A percentile compares a stretch with the other conserved stretches of the same genome.
Evolutionary conservation across 37 sponge, comb jelly and placozoan species (phyloP).

Genomic region (Lycopodina hypogea): DNA sequence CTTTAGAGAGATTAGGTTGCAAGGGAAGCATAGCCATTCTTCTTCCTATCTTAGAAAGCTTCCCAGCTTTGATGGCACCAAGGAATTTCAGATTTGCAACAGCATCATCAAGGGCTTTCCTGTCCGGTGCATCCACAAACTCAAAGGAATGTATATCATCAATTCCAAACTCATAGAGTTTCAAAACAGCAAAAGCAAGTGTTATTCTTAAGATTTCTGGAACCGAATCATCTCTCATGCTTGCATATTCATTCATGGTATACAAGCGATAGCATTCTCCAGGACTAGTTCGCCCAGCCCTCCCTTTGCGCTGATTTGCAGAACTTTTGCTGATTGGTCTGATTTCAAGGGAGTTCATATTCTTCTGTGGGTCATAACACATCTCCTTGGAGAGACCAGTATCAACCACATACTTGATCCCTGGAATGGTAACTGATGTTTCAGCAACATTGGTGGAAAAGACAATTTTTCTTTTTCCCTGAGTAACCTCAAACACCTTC

Average conservation of each 20-base stretch:
- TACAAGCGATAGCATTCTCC: slow-evolving; percentile 83
- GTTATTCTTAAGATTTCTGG: slow-evolving; percentile 77
- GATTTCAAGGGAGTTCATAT: slow-evolving; percentile 67
- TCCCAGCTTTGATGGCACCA: slow-evolving; percentile 51
- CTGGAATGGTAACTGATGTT: slow-evolving; percentile 88
- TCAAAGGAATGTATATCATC: slow-evolving; percentile 59
- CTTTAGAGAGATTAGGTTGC: slow-evolving; percentile 60
- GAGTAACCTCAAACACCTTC: slow-evolving; percentile 52
- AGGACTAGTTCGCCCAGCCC: slow-evolving; percentile 71
- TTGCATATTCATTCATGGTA: slow-evolving; percentile 27
- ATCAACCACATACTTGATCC: slow-evolving; percentile 78
- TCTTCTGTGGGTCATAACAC: slow-evolving; percentile 63
- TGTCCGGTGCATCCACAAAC: slow-evolving; percentile 71
- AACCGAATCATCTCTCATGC: slow-evolving; percentile 35
- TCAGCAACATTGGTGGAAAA: slow-evolving; percentile 91
- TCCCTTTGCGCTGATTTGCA: slow-evolving; percentile 79
- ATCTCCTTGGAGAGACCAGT: slow-evolving; percentile 75
- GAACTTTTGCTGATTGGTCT: slow-evolving; percentile 64
- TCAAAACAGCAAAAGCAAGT: slow-evolving; percentile 51
- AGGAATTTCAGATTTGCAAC: slow-evolving; percentile 64
- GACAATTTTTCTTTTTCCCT: slow-evolving; percentile 62
- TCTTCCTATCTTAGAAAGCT: slow-evolving; percentile 54
- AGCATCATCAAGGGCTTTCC: slow-evolving; percentile 41
- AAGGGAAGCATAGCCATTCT: slow-evolving; percentile 62
- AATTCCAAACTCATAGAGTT: slow-evolving; percentile 71